These are phyloP conservation scores for Magallana gigas DNA, from an alignment of 1,140 invertebrate genomes.

Conservation along the genomic window DNA sequence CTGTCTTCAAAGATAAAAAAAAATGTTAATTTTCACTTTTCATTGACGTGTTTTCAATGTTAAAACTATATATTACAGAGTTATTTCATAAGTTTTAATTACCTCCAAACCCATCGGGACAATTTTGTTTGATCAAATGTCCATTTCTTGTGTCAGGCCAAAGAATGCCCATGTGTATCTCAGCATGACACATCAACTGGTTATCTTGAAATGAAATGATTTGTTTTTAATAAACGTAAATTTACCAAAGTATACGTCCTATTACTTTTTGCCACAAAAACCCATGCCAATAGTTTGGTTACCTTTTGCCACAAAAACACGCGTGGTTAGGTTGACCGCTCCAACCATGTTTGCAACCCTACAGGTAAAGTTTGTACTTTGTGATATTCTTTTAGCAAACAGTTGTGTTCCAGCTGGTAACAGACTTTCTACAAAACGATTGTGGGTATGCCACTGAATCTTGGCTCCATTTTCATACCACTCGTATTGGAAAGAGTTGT, in stretches of 20 bases:
- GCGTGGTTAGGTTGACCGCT: conserved; percentile 49
- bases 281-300: background rate
- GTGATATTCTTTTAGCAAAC: conserved; percentile 41
- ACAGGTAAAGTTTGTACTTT: conserved; percentile 61
- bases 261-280: conserved; percentile 52
- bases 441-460: conserved; percentile 41
- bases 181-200: background rate
- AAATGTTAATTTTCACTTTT: no score
- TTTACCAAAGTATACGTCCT: background rate
- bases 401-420: conserved; percentile 64
- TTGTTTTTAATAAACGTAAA: background rate
- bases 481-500: conserved; percentile 60
- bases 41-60: no score
- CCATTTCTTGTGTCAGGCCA: background rate
- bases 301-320: conserved; percentile 55
- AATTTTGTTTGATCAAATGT: background rate
- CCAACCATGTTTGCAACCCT: conserved; percentile 63
- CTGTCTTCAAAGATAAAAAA: no score
- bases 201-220: background rate
- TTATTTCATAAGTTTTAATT: background rate
- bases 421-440: conserved; percentile 63
- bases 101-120: background rate
- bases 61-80: no score
- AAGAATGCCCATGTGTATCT: background rate
- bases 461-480: conserved; percentile 56